Base-by-base conservation (phyloP, 92 coral and sea anemone genomes). In the Parazoanthus darwini region DNA sequence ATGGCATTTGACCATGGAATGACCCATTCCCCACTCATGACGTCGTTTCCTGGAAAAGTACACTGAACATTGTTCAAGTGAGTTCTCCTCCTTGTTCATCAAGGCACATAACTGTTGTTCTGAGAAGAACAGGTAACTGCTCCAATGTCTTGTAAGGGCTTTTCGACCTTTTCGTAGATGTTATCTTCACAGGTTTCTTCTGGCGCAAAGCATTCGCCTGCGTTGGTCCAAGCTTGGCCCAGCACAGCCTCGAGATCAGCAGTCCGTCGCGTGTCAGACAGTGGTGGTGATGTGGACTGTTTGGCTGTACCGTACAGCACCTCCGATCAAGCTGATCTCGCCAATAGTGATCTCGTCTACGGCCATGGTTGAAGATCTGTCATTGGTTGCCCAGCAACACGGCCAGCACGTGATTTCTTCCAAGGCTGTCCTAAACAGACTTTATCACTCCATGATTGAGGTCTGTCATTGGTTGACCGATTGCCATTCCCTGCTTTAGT, bases 401-500 rank as follows among this genome's bases (percentile, higher is more conserved):
- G 59, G 59, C 59, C 59, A 14, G 59, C 2, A 54, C 59, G 59
- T 11, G 59, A 54, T 11, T 10, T 51, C 16, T 54, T 11, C 59
- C 59, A 54, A 3, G 59, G 59, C 59, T 18, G 1, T 44, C 51
- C 86, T 84, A 93, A 35, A 95, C 92, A 71, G 98, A 92, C 74
- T 95, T 95, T 35, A 95, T 95, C 76, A 95, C 51, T 9, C 98
- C 98, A 89, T 78, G 89, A 65, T 93, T 93, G 39, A 87, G 70
- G 33, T 94, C 96, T 71, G 43, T 78, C 71, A 46, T 90, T 26
- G 98, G 94, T 9, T 88, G 91, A 0, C 96, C 93, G 77, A 95
- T 93, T 58, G 94, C 96, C 33, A 91, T 85, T 3, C 98, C 98
- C 74, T 95, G 98, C 80, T 94, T 95, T 39, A 97, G 92, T 58